Base-by-base conservation (phyloP, 2,113 vertebrate genomes). In the Ochotona princeps region DNA sequence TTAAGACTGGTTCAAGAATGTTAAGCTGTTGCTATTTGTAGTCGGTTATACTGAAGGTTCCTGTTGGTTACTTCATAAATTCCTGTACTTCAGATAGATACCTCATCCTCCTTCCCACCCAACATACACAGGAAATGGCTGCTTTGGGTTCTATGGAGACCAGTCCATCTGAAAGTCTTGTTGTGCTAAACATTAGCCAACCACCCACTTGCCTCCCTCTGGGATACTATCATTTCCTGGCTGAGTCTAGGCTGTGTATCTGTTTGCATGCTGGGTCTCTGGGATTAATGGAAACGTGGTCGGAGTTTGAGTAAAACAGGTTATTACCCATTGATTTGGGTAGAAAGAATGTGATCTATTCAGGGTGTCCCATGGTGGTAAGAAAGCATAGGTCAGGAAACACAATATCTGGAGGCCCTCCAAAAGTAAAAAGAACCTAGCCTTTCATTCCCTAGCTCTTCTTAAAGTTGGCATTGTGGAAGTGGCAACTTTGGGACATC, bases 1-100 rank as follows among this genome's bases (percentile, higher is more conserved):
- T 94, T 85, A 88, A 86, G 61, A 83, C 66, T 86, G 79, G 74
- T 87, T 85, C 30, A 94, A 85, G 83, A 89, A 90, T 88, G 93
- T 87, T 92, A 91, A 94, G 81, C 66, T 80, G 12, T 90, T 72
- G 26, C 84, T 85, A 76, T 90, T 80, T 92, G 54, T 54, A 70
- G 72, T 74, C 66, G n/a, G 38, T 80, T 86, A 32, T 90, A 80
- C 65, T 81, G n/a, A 84, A 81, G 14, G 5, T 75, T 91, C 51
- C 61, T 23, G 92, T 66, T 86, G 74, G 63, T 74, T 61, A 74
- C 60, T 74, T 87, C 60, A 84, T 86, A 49, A 69, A 76, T 89
- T 92, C 26, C 25, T 47, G 51, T 57, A 63, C 26, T 86, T 30
- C 28, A 65, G 73, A 65, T 28, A 49, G 60, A 21, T n/a, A 26